Evolutionary conservation across 2,888 invertebrate species (phyloP).

Genomic region (Dorcus parallelipipedus): DNA sequence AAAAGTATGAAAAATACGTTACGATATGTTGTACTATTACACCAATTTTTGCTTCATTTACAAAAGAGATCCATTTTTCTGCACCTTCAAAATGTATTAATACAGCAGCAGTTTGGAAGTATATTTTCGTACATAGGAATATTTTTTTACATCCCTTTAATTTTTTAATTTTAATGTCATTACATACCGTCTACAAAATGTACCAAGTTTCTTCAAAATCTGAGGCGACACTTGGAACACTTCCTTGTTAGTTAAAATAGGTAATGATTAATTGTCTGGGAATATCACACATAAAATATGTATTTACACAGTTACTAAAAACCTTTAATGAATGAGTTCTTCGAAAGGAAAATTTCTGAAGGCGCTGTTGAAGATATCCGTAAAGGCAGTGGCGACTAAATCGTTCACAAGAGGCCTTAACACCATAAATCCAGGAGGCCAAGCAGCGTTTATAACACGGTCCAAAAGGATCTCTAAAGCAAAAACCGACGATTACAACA

Average conservation of each 20-base stretch:
- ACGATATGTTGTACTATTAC: no score
- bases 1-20: no score
- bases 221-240: background rate
- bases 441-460: conserved; percentile 73
- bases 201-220: background rate
- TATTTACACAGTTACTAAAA: no score
- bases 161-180: no score
- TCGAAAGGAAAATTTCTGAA: conserved; percentile 72
- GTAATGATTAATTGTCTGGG: background rate
- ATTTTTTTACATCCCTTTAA: no score
- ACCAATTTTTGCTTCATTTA: no score
- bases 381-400: conserved; percentile 77
- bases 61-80: no score
- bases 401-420: conserved; percentile 77
- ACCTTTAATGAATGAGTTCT: conserved; percentile 53
- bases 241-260: background rate
- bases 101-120: no score
- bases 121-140: no score
- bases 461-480: conserved; percentile 65
- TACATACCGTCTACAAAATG: background rate
- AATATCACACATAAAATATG: no score
- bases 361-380: conserved; percentile 74
- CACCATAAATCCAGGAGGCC: conserved; percentile 77
- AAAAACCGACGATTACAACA: conserved; percentile 6
- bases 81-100: no score